Evolutionary conservation across 2,113 vertebrate species (phyloP).

Genomic region (Zootoca vivipara): DNA sequence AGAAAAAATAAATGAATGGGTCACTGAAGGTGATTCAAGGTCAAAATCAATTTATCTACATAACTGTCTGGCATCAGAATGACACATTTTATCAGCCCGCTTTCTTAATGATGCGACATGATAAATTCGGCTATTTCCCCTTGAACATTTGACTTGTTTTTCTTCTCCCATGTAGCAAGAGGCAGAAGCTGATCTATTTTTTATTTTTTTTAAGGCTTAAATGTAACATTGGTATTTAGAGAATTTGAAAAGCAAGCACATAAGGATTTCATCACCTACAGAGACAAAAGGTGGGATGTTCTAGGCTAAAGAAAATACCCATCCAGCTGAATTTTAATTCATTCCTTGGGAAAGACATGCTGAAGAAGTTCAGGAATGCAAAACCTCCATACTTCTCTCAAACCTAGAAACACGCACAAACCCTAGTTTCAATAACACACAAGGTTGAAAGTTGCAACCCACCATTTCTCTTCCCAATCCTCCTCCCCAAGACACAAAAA

Average conservation of each 20-base stretch:
- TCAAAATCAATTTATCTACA: constrained; percentile 49
- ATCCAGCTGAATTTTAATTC: background rate
- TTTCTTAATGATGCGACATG: constrained; percentile 36
- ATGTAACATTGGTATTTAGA: constrained; percentile 9
- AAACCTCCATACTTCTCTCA: too few relatives aligned
- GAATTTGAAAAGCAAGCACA: constrained; percentile 23
- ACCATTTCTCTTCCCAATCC: too few relatives aligned
- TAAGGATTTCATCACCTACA: constrained; percentile 1
- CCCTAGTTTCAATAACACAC: too few relatives aligned
- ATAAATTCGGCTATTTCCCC: constrained; percentile 39
- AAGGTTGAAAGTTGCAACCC: too few relatives aligned
- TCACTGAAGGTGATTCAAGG: constrained; percentile 32
- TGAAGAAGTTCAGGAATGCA: too few relatives aligned
- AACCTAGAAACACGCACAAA: too few relatives aligned
- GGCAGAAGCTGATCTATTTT: constrained; percentile 9
- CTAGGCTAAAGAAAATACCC: constrained; percentile 6
- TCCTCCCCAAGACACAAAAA: too few relatives aligned
- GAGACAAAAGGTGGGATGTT: constrained; percentile 27
- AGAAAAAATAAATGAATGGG: constrained; percentile 26
- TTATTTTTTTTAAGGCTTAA: background rate
- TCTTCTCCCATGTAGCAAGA: constrained; percentile 6
- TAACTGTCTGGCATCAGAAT: constrained; percentile 27
- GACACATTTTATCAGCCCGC: constrained; percentile 37
- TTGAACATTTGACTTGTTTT: constrained; percentile 17
- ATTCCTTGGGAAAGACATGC: constrained; percentile 20